Conservation (phyloP, 30 jellyfish, hydroid and myxozoan genomes). For the Aurelia aurita region DNA sequence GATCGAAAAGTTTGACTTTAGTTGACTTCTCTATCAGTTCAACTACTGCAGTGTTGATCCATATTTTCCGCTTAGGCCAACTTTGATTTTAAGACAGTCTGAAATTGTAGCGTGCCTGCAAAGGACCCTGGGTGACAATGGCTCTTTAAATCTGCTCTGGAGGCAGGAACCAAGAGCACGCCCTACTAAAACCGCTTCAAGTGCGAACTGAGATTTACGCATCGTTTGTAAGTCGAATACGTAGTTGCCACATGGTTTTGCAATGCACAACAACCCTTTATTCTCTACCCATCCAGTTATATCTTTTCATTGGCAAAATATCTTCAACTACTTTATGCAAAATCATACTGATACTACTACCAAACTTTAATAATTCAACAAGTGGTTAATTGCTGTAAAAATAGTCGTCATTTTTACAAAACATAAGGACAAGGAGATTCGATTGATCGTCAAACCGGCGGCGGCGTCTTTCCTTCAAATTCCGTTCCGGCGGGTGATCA, state of each 20-base stretch:
- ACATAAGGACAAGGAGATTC: conserved; percentile 32
- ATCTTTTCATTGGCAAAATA: conserved; percentile 1
- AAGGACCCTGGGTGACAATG: too few relatives aligned
- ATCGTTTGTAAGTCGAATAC: not conserved
- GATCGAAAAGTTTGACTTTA: too few relatives aligned
- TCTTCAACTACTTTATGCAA: conserved; percentile 45
- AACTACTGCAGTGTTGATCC: too few relatives aligned
- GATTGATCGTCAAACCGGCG: not conserved
- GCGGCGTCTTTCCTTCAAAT: not conserved
- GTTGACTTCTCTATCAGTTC: too few relatives aligned
- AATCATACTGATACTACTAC: conserved; percentile 55
- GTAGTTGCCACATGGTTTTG: not conserved
- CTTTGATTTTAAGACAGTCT: too few relatives aligned
- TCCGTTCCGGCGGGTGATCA: not conserved
- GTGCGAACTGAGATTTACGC: too few relatives aligned
- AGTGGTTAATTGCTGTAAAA: conserved; percentile 46
- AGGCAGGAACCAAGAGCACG: too few relatives aligned
- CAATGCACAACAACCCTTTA: not conserved
- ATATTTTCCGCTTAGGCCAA: too few relatives aligned
- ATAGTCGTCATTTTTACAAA: conserved; percentile 45
- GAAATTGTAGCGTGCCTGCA: too few relatives aligned
- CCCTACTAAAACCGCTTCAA: too few relatives aligned
- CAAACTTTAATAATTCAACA: conserved; percentile 47
- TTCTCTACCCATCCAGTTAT: not conserved
- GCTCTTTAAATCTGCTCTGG: too few relatives aligned